Evolutionary conservation across 2,113 vertebrate species (phyloP).

Genomic region (Trichomycterus rosablanca): DNA sequence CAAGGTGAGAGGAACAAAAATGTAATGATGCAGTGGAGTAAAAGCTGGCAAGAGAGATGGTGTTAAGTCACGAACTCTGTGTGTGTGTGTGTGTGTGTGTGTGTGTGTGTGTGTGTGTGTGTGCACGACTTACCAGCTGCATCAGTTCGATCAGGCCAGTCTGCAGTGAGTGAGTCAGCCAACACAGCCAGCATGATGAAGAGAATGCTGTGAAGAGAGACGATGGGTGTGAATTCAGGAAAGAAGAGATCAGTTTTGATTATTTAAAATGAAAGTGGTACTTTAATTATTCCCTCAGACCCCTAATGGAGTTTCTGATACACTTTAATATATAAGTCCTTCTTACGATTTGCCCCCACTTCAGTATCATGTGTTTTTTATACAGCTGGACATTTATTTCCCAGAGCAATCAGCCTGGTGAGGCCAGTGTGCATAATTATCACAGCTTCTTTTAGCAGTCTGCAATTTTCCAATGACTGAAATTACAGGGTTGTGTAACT

Average conservation of each 20-base stretch:
- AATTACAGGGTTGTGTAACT: constrained; percentile 8
- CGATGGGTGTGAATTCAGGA: too few species aligned
- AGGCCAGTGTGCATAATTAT: constrained; percentile 4
- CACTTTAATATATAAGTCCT: too few species aligned
- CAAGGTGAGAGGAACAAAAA: not conserved
- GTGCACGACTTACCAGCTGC: constrained; percentile 58
- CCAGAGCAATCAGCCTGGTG: not conserved
- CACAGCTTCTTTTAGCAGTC: constrained; percentile 18
- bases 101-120: constrained; percentile 6
- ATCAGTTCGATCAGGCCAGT: constrained; percentile 57
- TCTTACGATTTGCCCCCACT: too few species aligned
- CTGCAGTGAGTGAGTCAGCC: constrained; percentile 71
- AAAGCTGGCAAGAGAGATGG: not conserved
- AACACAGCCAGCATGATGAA: constrained; percentile 55
- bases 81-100: constrained; percentile 7
- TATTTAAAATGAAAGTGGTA: too few species aligned
- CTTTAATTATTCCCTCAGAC: too few species aligned
- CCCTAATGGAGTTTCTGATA: too few species aligned
- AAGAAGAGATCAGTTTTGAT: too few species aligned
- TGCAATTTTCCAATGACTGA: constrained; percentile 28
- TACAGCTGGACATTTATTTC: too few species aligned
- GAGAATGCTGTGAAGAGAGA: not conserved
- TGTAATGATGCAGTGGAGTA: constrained; percentile 12
- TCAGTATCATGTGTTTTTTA: too few species aligned
- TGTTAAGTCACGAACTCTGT: constrained; percentile 13